Base-by-base conservation (phyloP, 2,888 invertebrate species). In the Orthonychiurus folsomi region DNA sequence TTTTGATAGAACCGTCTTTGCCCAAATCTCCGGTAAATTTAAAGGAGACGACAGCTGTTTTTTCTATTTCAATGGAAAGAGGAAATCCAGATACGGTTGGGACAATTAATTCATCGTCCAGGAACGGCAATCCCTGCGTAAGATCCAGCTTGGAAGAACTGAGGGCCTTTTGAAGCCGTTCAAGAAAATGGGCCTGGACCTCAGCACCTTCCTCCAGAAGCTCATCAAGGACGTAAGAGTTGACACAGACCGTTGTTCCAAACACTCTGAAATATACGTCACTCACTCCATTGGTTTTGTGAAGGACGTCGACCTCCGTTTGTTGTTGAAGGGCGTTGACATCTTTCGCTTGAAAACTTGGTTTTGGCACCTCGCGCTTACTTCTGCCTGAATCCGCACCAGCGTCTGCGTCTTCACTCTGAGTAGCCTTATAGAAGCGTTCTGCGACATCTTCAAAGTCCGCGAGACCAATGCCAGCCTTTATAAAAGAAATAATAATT, bases 41-140 rank as follows among this genome's bases (percentile, higher is more conserved):
- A 0, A 93, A 66, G 66, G 88, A 87, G 1, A 86, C 80, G 0
- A 87, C 86, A 25, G 86, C 83, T 1, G 88, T 83, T 1, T 89
- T 93, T 66, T 87, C 84, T 0, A 87, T 81, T 60, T 84, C 83
- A 1, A 94, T 78, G 62, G 85, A 85, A 3, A 95, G 79, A 0
- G 93, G 87, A 15, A 93, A 80, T 76, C 95, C 95, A 57, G 86
- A 79, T 37, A 86, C 84, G 0, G 93, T 94, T 0, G 95, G 93
- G 74, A 93, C 87, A 0, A 85, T 81, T 0, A 91, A 77, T 73
- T 89, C 86, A 1, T 85, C 82, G 73, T 94, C 93, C 57, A 92
- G 74, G 78, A 93, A 88, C 2, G 88, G 80, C 5, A 86, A 75
- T 74, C 75, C 77, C 68, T 78, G 75, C 2, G 77, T 76, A 58